Conservation (phyloP, 30 jellyfish, hydroid and myxozoan species). For the Pseudorhiza aurosa region DNA sequence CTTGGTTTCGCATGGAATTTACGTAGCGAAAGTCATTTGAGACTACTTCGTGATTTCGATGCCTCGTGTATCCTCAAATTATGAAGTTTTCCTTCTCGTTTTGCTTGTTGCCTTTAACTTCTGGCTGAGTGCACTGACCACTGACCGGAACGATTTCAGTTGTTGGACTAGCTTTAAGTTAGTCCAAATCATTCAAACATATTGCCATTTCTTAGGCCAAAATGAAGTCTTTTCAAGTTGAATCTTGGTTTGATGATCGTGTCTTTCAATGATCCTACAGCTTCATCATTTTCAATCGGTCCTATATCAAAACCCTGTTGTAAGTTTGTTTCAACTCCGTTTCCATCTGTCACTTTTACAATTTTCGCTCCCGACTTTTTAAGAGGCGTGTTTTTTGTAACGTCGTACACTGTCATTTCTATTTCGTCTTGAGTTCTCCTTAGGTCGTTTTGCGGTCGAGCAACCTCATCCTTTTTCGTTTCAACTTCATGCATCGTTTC, state of each 20-base stretch:
- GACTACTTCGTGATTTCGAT: no score
- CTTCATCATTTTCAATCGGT: constrained; percentile 10
- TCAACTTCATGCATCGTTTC: constrained; percentile 13
- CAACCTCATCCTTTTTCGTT: constrained; percentile 46
- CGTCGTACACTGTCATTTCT: constrained; percentile 57
- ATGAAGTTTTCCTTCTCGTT: no score
- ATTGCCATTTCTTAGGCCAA: constrained; percentile 71
- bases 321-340: constrained; percentile 38
- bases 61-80: no score
- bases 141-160: no score
- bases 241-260: constrained; percentile 9
- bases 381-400: neutral
- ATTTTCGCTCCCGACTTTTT: constrained; percentile 9
- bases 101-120: no score
- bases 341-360: constrained; percentile 5
- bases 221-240: constrained; percentile 46
- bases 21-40: no score
- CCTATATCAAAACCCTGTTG: constrained; percentile 23
- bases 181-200: constrained; percentile 33
- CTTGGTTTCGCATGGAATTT: no score
- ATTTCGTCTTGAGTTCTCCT: constrained; percentile 32
- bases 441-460: constrained; percentile 13
- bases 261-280: neutral
- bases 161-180: no score
- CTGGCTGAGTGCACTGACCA: no score